Evolutionary conservation across 2,888 invertebrate species (phyloP), one percentile per base, ranked within the genome.

Genomic region (Biston betularia): DNA sequence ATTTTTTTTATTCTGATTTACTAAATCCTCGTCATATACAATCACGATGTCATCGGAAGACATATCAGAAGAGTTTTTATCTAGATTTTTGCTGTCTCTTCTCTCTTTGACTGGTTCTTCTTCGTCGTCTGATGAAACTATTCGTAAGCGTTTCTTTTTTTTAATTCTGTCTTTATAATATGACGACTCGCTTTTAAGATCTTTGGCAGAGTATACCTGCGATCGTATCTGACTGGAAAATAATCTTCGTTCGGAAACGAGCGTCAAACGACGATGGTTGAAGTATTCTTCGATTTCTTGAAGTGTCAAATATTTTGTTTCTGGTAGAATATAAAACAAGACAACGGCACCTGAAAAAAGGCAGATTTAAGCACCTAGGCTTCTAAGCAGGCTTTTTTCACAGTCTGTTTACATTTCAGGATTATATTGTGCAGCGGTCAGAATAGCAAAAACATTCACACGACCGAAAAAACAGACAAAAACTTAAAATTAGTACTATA

Each of bases 211-310:
- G 15, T 15, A 14, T 14, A 38, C n/a, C 14, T 12, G 42, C 2
- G 42, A 54, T n/a, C 54, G 24, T 15, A 15, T 3, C 58, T 84
- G 84, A 44, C 79, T 64, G 0, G 81, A 79, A 38, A 75, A 69
- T 0, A 84, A 69, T 38, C 73, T 78, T 14, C 86, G 81, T 79
- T 74, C 89, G 59, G 88, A 85, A 2, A 88, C 86, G 9, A 95
- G 78, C 0, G 90, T 87, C 14, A 90, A 81, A 0, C 90, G 92
- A 9, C 93, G 85, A 0, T 94, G 94, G 8, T 94, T 95, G 76
- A 94, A 96, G 73, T 95, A 95, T 74, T 96, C 96, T 82, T 96
- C 96, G 54, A 96, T 96, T 79, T 96, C 96, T 83, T 95, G 95
- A 0, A 96, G 87, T 0, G 95, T 93, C 73, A 94, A 91, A 11